These are phyloP conservation scores for Dinoponera quadriceps DNA, from an alignment of 1,140 invertebrate species.

Conservation along the genomic window DNA sequence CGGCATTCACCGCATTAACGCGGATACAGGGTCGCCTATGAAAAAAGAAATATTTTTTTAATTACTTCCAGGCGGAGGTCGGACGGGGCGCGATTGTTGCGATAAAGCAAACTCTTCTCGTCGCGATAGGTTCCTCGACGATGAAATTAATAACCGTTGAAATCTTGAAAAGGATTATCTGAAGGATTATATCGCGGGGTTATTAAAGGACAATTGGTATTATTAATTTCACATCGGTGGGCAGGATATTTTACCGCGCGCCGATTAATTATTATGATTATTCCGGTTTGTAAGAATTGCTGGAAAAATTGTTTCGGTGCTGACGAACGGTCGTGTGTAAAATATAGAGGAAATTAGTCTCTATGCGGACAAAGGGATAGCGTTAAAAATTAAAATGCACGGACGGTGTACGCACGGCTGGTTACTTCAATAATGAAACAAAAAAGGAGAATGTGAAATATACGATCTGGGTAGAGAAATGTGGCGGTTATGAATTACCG, in stretches of 20 bases:
- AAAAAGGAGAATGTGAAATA: too few relatives aligned
- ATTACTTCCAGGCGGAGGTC: constrained; percentile 3
- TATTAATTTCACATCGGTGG: not conserved
- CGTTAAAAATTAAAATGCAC: too few relatives aligned
- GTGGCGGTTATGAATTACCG: too few relatives aligned
- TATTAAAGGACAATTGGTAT: not conserved
- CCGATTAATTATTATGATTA: not conserved
- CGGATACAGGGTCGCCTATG: constrained; percentile 5
- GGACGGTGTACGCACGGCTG: not conserved
- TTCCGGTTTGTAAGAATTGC: not conserved
- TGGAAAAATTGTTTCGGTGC: not conserved
- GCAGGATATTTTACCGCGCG: not conserved
- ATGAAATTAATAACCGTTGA: not conserved
- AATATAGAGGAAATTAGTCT: too few relatives aligned
- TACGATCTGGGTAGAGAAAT: too few relatives aligned
- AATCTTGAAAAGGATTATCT: not conserved
- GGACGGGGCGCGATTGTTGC: not conserved
- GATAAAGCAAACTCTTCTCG: too few relatives aligned
- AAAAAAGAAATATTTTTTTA: not conserved
- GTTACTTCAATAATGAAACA: not conserved
- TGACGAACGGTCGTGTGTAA: too few relatives aligned
- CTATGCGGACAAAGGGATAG: too few relatives aligned
- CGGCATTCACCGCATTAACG: constrained; percentile 26
- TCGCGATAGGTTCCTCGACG: not conserved
- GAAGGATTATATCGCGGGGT: too few relatives aligned